These are phyloP conservation scores for Notocelia uddmanniana DNA, from an alignment of 2,888 invertebrate species.

Conservation along the genomic window DNA sequence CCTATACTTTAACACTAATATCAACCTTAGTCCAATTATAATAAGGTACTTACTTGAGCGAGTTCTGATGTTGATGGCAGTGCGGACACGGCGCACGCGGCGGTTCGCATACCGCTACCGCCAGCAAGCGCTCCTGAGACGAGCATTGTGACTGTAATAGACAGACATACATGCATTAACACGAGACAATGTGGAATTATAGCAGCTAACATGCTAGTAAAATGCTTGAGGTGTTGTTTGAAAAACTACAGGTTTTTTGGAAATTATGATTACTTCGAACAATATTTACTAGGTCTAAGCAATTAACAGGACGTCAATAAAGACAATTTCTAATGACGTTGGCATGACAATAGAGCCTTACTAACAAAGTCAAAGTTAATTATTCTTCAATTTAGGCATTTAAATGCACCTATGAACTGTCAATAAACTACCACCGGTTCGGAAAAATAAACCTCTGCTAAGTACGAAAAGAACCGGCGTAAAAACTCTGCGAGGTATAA, in stretches of 20 bases:
- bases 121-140: constrained; percentile 97
- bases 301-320: background rate
- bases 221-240: background rate
- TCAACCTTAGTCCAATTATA: background rate
- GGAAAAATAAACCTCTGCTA: too few relatives aligned
- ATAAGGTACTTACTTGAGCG: constrained; percentile 69
- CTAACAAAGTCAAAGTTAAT: too few relatives aligned
- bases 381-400: too few relatives aligned
- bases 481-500: too few relatives aligned
- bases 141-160: constrained; percentile 97
- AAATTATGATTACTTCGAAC: background rate
- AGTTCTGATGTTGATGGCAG: constrained; percentile 82
- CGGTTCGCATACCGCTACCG: constrained; percentile 74
- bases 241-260: background rate
- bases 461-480: too few relatives aligned
- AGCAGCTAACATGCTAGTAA: constrained; percentile 3
- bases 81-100: constrained; percentile 78
- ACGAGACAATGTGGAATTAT: background rate
- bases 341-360: too few relatives aligned
- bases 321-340: too few relatives aligned
- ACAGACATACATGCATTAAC: constrained; percentile 49
- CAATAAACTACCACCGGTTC: too few relatives aligned
- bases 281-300: background rate
- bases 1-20: background rate
- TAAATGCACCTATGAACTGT: too few relatives aligned